Percentiles rank a stretch among this genome's conserved stretches.
phyloP scores from a whole-genome alignment of 2,113 vertebrate species.

The Dasypus novemcinctus region DNA sequence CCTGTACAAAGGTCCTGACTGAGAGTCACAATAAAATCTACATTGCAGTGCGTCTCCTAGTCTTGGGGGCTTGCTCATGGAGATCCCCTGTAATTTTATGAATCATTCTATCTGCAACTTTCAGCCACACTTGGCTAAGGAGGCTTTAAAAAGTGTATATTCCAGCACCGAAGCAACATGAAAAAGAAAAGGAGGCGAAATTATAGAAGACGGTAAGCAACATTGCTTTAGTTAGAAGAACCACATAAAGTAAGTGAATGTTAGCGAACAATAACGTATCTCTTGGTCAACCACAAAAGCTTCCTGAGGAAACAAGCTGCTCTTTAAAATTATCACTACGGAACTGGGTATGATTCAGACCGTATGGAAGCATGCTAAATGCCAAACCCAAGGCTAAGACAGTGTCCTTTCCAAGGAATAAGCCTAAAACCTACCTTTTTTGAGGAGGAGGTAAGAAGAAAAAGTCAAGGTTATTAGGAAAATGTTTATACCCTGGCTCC shows the following conservation, averaged over 20 bases:
- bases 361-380: neutral
- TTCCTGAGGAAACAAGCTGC: slow-evolving; percentile 82
- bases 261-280: slow-evolving; percentile 69
- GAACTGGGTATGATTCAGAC: neutral
- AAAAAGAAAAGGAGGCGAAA: slow-evolving; percentile 1
- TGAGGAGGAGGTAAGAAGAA: rapidly evolving
- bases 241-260: slow-evolving; percentile 62
- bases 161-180: neutral
- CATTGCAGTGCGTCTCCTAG: neutral
- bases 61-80: neutral
- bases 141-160: neutral
- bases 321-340: slow-evolving; percentile 51
- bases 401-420: neutral
- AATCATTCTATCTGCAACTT: neutral
- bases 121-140: neutral
- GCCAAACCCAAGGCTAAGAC: neutral
- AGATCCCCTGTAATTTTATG: neutral
- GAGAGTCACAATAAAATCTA: neutral
- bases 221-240: slow-evolving; percentile 57
- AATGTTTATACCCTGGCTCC: neutral
- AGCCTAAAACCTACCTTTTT: neutral
- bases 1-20: neutral
- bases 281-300: slow-evolving; percentile 80
- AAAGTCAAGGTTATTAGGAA: neutral
- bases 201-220: slow-evolving; percentile 40